These are phyloP conservation scores for Baccha elongata DNA, from an alignment of 2,888 invertebrate species.

Conservation along the genomic window DNA sequence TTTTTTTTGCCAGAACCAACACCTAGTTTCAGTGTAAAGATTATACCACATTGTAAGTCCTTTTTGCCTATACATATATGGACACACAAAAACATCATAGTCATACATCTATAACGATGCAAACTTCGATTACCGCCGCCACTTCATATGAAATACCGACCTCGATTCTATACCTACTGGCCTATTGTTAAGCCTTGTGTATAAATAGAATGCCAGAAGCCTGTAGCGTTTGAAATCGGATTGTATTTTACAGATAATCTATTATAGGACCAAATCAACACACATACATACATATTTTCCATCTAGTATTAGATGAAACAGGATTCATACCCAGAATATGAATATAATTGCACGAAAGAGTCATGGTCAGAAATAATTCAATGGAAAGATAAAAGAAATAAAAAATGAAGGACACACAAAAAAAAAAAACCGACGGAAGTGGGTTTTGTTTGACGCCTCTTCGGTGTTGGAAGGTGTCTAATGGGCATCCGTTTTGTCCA, in stretches of 20 bases:
- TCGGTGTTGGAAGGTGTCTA: slow-evolving; percentile 73
- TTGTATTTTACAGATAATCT: slow-evolving; percentile 2
- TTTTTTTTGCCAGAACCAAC: not conserved
- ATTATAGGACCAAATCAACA: too few species aligned
- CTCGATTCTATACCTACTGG: not conserved
- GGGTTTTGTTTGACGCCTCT: slow-evolving; percentile 69
- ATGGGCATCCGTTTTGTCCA: slow-evolving; percentile 73
- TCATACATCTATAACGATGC: not conserved
- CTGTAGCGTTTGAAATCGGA: slow-evolving; percentile 12
- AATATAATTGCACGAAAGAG: slow-evolving; percentile 72
- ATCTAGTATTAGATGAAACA: slow-evolving; percentile 13
- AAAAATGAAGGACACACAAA: slow-evolving; percentile 54
- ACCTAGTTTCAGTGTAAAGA: slow-evolving; percentile 16
- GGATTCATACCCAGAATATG: slow-evolving; percentile 23
- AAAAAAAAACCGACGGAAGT: slow-evolving; percentile 57
- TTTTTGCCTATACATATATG: not conserved
- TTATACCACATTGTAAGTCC: not conserved
- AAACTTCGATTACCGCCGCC: not conserved
- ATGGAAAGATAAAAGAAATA: slow-evolving; percentile 68
- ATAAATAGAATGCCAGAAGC: not conserved
- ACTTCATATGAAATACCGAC: slow-evolving; percentile 7
- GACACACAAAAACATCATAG: not conserved
- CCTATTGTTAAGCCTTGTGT: slow-evolving; percentile 6
- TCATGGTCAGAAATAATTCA: slow-evolving; percentile 73
- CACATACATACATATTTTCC: too few species aligned